phyloP scores from a whole-genome alignment of 1,140 invertebrate genomes.

The Vanessa atalanta region DNA sequence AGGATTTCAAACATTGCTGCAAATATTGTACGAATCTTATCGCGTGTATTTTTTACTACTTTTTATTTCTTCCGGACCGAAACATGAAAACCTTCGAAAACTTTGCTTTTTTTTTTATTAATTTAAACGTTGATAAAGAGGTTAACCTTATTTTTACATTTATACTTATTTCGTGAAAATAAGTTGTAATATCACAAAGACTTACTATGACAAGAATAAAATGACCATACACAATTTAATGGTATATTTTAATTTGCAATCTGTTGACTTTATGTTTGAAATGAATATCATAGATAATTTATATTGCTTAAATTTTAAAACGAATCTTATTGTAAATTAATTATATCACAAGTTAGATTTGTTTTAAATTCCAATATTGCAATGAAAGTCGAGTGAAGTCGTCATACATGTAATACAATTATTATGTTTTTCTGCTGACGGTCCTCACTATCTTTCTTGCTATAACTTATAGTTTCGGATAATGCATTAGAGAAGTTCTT shows the following conservation, averaged over 20 bases:
- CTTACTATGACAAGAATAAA: too few relatives aligned
- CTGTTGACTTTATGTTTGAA: too few relatives aligned
- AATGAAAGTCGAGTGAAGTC: neutral
- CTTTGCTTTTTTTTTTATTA: neutral
- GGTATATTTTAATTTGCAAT: too few relatives aligned
- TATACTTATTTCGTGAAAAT: too few relatives aligned
- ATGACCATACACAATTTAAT: too few relatives aligned
- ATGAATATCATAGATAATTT: too few relatives aligned
- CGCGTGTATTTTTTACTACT: conserved; percentile 41
- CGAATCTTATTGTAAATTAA: neutral
- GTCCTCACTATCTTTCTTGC: conserved; percentile 56
- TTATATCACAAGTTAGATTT: neutral
- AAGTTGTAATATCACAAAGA: too few relatives aligned
- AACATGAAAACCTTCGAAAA: conserved; percentile 5
- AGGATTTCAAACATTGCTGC: conserved; percentile 66
- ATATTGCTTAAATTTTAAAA: too few relatives aligned
- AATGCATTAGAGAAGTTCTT: conserved; percentile 79
- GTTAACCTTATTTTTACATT: too few relatives aligned
- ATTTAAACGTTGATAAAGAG: neutral
- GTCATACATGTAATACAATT: neutral
- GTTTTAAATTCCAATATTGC: too few relatives aligned
- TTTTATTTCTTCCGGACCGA: conserved; percentile 22
- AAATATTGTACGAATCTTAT: conserved; percentile 58
- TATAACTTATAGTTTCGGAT: conserved; percentile 80
- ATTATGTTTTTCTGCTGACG: conserved; percentile 39